Evolutionary conservation across 30 jellyfish, hydroid and myxozoan genomes (phyloP).

Genomic region (Turritopsis dohrnii): DNA sequence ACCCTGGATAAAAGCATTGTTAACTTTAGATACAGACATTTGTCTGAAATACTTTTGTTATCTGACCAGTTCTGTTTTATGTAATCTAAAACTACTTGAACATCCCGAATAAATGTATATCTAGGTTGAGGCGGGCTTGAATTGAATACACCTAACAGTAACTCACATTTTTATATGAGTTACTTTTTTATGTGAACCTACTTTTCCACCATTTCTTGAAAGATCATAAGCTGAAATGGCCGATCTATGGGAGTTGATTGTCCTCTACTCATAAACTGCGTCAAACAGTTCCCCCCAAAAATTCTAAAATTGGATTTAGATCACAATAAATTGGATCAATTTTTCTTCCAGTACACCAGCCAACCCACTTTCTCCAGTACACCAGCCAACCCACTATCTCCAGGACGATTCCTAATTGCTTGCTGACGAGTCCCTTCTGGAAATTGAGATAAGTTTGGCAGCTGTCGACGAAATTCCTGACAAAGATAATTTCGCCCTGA

Average conservation of each 20-base stretch:
- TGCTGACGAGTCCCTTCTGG: conserved; percentile 19
- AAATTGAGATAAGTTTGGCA: conserved; percentile 28
- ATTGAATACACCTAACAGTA: background rate
- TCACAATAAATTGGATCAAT: background rate
- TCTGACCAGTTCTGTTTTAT: background rate
- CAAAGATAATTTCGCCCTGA: conserved; percentile 21
- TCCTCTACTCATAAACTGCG: background rate
- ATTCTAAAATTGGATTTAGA: background rate
- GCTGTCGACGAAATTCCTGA: conserved; percentile 37
- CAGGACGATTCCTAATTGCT: conserved; percentile 3
- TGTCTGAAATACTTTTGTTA: background rate
- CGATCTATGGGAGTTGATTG: no score
- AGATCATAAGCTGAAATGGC: background rate
- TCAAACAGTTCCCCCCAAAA: background rate
- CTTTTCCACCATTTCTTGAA: background rate
- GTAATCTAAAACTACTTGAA: background rate
- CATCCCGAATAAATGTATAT: background rate
- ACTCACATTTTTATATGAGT: no score
- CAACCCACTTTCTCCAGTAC: no score
- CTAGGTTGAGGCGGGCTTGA: background rate
- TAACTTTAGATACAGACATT: background rate
- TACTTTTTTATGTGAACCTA: background rate
- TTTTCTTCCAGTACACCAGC: background rate
- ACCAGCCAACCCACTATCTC: conserved; percentile 3
- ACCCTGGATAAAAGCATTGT: background rate